Percentiles rank a stretch among this genome's conserved stretches.
Conservation (phyloP, 2,888 invertebrate species). For the Galerucella nymphaeae region DNA sequence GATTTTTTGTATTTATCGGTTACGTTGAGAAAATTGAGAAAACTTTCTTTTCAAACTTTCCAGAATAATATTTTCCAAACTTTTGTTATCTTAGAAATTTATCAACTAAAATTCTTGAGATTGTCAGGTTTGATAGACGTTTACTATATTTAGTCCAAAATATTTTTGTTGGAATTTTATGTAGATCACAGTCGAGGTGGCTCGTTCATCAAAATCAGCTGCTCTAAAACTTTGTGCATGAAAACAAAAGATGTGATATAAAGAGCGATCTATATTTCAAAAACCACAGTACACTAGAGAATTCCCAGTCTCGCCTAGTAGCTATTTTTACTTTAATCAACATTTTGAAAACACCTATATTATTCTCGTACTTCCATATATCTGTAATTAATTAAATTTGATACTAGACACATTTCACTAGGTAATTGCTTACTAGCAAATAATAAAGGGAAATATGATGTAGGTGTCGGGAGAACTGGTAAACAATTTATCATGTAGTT, state of each 20-base stretch:
- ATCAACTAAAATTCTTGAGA: background rate
- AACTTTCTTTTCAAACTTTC: background rate
- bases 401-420: background rate
- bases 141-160: background rate
- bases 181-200: no score
- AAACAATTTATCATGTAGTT: conserved; percentile 5
- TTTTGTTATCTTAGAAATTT: background rate
- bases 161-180: background rate
- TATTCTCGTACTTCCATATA: background rate
- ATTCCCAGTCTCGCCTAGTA: background rate
- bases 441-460: conserved; percentile 1
- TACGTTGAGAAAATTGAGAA: background rate
- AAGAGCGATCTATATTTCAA: no score
- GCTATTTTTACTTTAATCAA: background rate
- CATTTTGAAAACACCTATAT: background rate
- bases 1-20: background rate
- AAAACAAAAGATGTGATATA: no score
- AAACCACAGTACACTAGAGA: background rate
- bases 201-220: no score
- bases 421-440: background rate
- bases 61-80: background rate
- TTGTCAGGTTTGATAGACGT: background rate
- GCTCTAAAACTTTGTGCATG: no score
- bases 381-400: background rate
- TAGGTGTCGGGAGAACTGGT: background rate